Evolutionary conservation across 2,113 vertebrate species (phyloP), one percentile per base, ranked within the genome.

Genomic region (Oryzias curvinotus): DNA sequence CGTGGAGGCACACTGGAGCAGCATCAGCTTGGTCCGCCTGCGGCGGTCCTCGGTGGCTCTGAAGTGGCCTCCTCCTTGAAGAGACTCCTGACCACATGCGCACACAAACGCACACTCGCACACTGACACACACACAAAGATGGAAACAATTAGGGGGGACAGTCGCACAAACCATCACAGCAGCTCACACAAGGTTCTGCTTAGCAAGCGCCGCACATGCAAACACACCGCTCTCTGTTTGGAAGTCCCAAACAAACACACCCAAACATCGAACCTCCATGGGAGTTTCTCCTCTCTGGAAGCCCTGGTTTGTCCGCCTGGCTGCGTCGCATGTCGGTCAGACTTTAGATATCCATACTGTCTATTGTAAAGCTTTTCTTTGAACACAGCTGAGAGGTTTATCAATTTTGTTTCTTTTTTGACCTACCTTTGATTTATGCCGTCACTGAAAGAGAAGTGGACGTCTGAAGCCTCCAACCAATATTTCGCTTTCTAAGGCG

Each of bases 71-170:
- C 42, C 48, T 79, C 70, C 47, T 82, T 73, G 81, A 80, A 85
- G 80, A 80, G 64, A 25, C 75, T 49, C 56, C 53, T 69, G 71
- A 67, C 72, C 77, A 46, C 77, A 75, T 65, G 62, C 64, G 48
- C 69, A 65, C 57, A 65, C 71, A 67, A 61, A 71, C 63, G 67
- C 62, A 16, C 69, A 52, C 66, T 49, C 71, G 41, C 71, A 73
- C 68, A 57, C 68, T 49, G 28, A 12, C 51, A 63, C 48, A 46
- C 71, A 68, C 76, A 62, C 42, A 73, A 78, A 82, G 71, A 86
- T 88, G 87, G 87, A 87, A 90, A 86, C 85, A 88, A 88, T 90
- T 91, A 91, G 71, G 28, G 64, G 74, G 83, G 82, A 88, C 85
- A 90, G 86, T 90, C 81, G 51, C 76, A 73, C 63, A 87, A 71